A percentile compares a stretch with the other conserved stretches of the same genome.
phyloP scores from a whole-genome alignment of 2,797 vertebrate species.

The Chanos chanos region DNA sequence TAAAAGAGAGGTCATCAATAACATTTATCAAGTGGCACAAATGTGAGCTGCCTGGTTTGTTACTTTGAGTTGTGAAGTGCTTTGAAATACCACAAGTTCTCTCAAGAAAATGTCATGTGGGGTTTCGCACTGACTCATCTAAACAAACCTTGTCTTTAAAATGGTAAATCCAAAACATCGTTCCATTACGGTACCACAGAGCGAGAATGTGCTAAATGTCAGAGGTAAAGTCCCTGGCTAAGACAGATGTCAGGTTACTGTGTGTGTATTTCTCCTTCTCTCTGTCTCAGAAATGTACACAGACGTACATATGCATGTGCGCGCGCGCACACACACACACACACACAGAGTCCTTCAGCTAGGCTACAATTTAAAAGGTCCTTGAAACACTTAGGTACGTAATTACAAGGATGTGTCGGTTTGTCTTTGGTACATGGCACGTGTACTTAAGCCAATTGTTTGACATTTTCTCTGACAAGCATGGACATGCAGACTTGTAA shows the following conservation, averaged over 20 bases:
- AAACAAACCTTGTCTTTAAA: background rate
- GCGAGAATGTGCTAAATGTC: background rate
- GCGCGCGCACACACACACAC: no score
- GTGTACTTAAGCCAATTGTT: background rate
- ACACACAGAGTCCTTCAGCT: no score
- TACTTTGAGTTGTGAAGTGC: background rate
- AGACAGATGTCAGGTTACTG: background rate
- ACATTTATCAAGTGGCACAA: no score
- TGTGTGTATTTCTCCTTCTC: background rate
- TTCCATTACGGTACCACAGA: background rate
- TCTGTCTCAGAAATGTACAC: background rate
- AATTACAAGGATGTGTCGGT: background rate
- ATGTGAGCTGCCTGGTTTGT: background rate
- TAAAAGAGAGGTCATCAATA: no score
- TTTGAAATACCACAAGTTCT: background rate
- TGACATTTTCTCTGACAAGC: constrained; percentile 25
- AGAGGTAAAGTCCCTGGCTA: background rate
- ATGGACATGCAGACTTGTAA: constrained; percentile 26
- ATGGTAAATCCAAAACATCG: background rate
- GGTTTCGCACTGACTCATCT: background rate
- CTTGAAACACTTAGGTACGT: background rate
- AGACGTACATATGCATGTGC: no score
- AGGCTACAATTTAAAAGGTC: no score
- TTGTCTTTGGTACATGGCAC: background rate
- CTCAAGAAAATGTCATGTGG: background rate